Evolutionary conservation across 1,140 invertebrate species (phyloP).

Genomic region (Papilio polyxenes): DNA sequence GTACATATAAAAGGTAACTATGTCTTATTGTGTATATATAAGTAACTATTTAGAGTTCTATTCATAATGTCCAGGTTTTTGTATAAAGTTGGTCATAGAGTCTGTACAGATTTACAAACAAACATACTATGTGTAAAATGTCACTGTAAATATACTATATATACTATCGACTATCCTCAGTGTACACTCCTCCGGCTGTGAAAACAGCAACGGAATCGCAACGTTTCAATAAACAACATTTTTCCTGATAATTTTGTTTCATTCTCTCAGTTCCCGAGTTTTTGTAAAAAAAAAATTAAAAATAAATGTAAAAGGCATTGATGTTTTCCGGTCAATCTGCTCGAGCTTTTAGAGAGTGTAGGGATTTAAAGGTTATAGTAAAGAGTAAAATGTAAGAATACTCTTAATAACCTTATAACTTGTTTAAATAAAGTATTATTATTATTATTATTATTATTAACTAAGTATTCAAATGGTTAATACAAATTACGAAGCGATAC

Average conservation of each 20-base stretch:
- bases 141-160: slow-evolving; percentile 27
- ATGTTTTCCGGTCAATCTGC: too few relatives aligned
- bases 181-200: slow-evolving; percentile 56
- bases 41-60: slow-evolving; percentile 3
- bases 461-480: too few relatives aligned
- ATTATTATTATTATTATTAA: too few relatives aligned
- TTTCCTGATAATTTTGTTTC: slow-evolving; percentile 56
- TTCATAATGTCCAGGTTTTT: slow-evolving; percentile 25
- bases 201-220: slow-evolving; percentile 48
- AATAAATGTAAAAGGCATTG: too few relatives aligned
- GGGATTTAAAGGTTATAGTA: neutral
- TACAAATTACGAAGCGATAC: too few relatives aligned
- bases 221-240: slow-evolving; percentile 70
- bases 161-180: slow-evolving; percentile 59
- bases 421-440: too few relatives aligned
- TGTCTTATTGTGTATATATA: neutral
- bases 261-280: slow-evolving; percentile 37
- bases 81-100: neutral
- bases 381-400: neutral
- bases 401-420: too few relatives aligned
- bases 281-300: too few relatives aligned
- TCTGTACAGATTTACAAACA: slow-evolving; percentile 1
- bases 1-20: neutral
- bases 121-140: slow-evolving; percentile 11
- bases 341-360: too few relatives aligned